Conservation (phyloP, 2,113 vertebrate genomes). For the Passer domesticus region DNA sequence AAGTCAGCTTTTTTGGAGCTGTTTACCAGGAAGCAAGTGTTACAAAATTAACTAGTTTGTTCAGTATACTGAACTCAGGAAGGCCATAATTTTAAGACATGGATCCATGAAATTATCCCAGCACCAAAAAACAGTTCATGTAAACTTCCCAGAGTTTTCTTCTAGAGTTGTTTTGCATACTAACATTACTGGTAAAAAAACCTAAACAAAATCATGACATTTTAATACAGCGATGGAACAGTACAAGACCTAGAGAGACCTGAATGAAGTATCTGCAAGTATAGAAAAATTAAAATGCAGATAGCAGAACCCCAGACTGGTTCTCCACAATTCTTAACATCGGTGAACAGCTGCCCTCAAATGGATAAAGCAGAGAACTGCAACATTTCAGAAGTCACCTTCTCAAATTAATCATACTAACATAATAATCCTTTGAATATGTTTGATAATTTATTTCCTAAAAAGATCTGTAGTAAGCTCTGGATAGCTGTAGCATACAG, state of each 20-base stretch:
- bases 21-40: background rate
- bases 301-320: background rate
- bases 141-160: background rate
- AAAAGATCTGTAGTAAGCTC: background rate
- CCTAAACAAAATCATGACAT: background rate
- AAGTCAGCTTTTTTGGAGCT: background rate
- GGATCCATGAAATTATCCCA: background rate
- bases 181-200: background rate
- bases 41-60: background rate
- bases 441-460: background rate
- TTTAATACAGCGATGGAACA: background rate
- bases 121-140: background rate
- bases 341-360: conserved; percentile 70
- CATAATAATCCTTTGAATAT: background rate
- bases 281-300: background rate
- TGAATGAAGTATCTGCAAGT: background rate
- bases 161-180: background rate
- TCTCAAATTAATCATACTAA: background rate
- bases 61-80: background rate
- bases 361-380: conserved; percentile 61
- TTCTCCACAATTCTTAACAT: background rate
- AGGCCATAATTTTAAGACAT: background rate
- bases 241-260: background rate
- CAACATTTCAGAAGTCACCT: conserved; percentile 6
- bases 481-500: background rate